Evolutionary conservation across 2,888 invertebrate genomes (phyloP), one percentile per base, ranked within the genome.

Genomic region (Athalia circularis): DNA sequence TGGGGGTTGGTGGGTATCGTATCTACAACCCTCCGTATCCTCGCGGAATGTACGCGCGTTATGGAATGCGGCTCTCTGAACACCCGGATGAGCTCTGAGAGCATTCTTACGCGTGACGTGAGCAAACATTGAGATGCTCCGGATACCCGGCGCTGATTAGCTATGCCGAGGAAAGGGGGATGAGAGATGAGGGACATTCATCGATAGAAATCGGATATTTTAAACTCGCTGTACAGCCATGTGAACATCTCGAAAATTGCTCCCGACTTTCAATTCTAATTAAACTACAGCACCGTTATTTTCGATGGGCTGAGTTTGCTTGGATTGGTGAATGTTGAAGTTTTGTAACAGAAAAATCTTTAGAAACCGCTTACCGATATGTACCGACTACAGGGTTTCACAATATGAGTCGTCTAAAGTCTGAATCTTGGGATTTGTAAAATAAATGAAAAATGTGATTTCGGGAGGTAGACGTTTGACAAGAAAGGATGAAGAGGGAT

Each of bases 401-500:
- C 29, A 52, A 52, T n/a, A n/a, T 68, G 43, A n/a, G 54, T 47
- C 8, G 13, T 9, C 61, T n/a, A 43, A 13, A 5, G n/a, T 43
- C 6, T 9, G 8, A 5, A 29, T 45, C 29, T 78, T 52, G 72
- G 70, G 11, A 62, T 48, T 13, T 43, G 77, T 62, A 47, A 62
- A 50, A 64, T 78, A 47, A n/a, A 48, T 78, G 78, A 72, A 65
- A 78, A 78, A 78, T 78, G 64, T 11, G 62, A 62, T 64, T 13
- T 62, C 11, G 52, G 9, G 78, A 64, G n/a, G 70, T 70, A 64
- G 47, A 64, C 64, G 64, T 61, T 64, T 62, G 62, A 67, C 13
- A 61, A 74, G 54, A 65, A 78, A 78, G 62, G 75, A 75, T 75
- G 75, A 72, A 78, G 57, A 64, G 64, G 78, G 72, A 78, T 68